Evolutionary conservation across 1,140 invertebrate genomes (phyloP), one percentile per base, ranked within the genome.

Genomic region (Philopotamus ludificatus): DNA sequence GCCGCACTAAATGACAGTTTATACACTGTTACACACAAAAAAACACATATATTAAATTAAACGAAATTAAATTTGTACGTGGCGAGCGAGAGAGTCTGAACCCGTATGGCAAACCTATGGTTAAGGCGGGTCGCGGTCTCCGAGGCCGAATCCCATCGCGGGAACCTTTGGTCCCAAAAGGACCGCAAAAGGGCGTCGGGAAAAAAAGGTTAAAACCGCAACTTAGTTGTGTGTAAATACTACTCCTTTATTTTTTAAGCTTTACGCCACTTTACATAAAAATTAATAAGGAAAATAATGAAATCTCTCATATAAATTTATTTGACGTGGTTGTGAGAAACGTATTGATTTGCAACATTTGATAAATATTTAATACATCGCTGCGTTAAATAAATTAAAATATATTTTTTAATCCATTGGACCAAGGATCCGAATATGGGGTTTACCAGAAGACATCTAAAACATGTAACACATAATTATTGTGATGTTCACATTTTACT

Each of bases 101-200:
- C 4, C 18, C 15, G 15, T 12, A 7, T 47, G 44, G 7, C 28
- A 45, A 60, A 49, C 66, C 66, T 67, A 59, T 67, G 60, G 60
- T 67, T 67, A 67, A 67, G 66, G 66, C 66, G 66, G 62, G 66
- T 39, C 64, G 41, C 20, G 34, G 42, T 51, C 66, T 34, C 44
- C 34, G 21, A 26, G 64, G 25, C 39, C 39, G 3, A 7, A 34
- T 55, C 51, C 26, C 26, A 18, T 41, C 20, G 26, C 3, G 34
- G 12, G 28, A 34, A 47, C 44, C 44, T 47, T 15, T 12, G 4
- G 18, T 12, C 42, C 57, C 57, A 60, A 60, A 60, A 44, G 54
- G 34, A 60, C 57, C 57, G 22, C 21, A 28, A 44, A 60, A 47
- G 44, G 42, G 21, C 2, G 1, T 4, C 20, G 34, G 9, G 16